Percentiles rank a stretch among this genome's conserved stretches.
These are phyloP conservation scores for Folsomia manolachei DNA, from an alignment of 2,888 invertebrate genomes.

Conservation along the genomic window DNA sequence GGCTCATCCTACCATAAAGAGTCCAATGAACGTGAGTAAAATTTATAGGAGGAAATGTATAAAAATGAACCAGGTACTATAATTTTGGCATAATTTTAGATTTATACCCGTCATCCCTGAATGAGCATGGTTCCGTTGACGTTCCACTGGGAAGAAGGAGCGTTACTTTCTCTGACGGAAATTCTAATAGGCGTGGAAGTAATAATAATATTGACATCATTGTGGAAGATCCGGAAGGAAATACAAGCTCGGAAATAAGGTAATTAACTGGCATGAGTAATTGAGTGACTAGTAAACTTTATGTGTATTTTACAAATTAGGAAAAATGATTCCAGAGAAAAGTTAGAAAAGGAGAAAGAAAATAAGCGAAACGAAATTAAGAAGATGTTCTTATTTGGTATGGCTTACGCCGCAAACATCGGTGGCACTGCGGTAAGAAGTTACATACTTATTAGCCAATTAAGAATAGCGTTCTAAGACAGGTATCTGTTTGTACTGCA, in stretches of 20 bases:
- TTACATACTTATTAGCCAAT: no score
- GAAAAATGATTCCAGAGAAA: background rate
- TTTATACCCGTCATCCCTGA: no score
- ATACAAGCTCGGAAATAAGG: no score
- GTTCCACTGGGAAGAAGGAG: background rate
- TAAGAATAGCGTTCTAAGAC: no score
- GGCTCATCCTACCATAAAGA: background rate
- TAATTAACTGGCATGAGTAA: no score
- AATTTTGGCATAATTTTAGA: background rate
- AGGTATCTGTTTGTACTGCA: no score
- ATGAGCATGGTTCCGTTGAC: no score
- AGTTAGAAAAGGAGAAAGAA: constrained; percentile 4
- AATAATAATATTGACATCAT: background rate
- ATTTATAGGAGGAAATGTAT: no score
- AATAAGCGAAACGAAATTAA: constrained; percentile 31
- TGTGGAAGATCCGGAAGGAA: background rate
- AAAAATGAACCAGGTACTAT: no score
- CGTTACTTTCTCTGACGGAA: background rate
- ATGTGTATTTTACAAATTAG: background rate
- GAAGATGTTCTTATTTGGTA: constrained; percentile 47
- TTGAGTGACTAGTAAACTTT: background rate
- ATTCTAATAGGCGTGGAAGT: background rate
- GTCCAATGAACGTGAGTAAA: background rate
- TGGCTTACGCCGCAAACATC: constrained; percentile 48
- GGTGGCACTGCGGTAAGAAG: constrained; percentile 43